Conservation (phyloP, 35 echinoderm and acorn worm genomes). For the Acanthaster planci region DNA sequence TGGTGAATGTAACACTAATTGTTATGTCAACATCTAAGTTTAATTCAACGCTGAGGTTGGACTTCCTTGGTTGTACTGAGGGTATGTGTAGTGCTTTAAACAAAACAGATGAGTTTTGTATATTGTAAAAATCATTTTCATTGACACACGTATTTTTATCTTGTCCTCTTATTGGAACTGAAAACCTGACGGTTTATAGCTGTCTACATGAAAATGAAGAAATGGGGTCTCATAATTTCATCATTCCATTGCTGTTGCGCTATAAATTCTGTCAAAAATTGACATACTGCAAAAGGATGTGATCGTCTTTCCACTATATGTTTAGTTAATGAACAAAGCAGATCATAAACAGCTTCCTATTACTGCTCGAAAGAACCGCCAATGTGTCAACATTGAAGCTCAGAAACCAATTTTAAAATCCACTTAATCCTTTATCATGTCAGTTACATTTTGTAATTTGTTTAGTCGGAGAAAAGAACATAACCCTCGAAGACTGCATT, state of each 20-base stretch:
- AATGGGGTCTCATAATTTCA: too few relatives aligned
- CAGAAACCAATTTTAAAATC: neutral
- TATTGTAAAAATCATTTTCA: neutral
- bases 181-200: too few relatives aligned
- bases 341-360: neutral
- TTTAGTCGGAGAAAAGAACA: too few relatives aligned
- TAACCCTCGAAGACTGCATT: too few relatives aligned
- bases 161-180: too few relatives aligned
- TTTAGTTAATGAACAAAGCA: too few relatives aligned
- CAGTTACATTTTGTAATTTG: neutral
- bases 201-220: too few relatives aligned
- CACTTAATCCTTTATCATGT: neutral
- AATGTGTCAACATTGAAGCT: neutral
- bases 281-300: too few relatives aligned
- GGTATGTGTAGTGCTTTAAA: neutral
- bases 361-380: neutral
- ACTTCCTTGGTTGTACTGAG: conserved; percentile 11
- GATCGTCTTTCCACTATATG: too few relatives aligned
- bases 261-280: too few relatives aligned
- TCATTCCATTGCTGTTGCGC: too few relatives aligned
- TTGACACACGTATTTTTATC: neutral
- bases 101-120: neutral
- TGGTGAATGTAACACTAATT: neutral
- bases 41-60: neutral
- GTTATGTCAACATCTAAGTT: neutral